phyloP scores from a whole-genome alignment of 1,140 invertebrate species.

The Agrilus planipennis region DNA sequence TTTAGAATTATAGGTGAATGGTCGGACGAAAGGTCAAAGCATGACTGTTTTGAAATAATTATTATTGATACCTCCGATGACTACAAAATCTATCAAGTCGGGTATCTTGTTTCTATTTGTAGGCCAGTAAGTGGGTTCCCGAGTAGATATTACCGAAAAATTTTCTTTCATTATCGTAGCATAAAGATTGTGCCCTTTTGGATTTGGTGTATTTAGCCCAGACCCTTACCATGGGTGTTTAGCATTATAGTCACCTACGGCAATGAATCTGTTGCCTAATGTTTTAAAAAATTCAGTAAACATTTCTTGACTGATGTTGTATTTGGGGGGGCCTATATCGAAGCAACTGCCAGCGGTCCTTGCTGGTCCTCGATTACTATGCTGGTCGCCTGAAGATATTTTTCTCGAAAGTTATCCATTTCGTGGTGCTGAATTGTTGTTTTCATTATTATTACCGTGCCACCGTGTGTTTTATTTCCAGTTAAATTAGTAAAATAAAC shows the following conservation, averaged over 20 bases:
- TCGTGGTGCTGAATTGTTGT: conserved; percentile 3
- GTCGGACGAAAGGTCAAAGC: conserved; percentile 1
- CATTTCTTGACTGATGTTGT: not conserved
- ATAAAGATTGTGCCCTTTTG: too few species aligned
- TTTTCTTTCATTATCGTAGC: not conserved
- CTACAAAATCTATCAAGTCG: conserved; percentile 14
- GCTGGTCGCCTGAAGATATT: conserved; percentile 3
- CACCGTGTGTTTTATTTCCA: conserved; percentile 14
- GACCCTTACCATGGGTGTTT: conserved; percentile 2
- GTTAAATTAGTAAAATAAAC: conserved; percentile 13
- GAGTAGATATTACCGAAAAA: conserved; percentile 17
- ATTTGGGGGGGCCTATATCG: too few species aligned
- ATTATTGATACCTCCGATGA: not conserved
- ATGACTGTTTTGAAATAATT: not conserved
- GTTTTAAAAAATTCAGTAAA: not conserved
- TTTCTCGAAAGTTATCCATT: conserved; percentile 2
- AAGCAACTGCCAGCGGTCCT: conserved; percentile 17
- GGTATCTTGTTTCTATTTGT: conserved; percentile 22
- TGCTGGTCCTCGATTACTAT: not conserved
- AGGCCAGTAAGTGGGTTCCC: conserved; percentile 34
- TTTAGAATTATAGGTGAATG: conserved; percentile 1
- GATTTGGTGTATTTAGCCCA: not conserved
- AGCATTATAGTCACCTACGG: conserved; percentile 4
- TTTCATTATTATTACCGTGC: conserved; percentile 16
- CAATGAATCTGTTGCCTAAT: conserved; percentile 1